A percentile compares a stretch with the other conserved stretches of the same genome.
Conservation (phyloP, 2,888 invertebrate species). For the Orchesellides sinensis region DNA sequence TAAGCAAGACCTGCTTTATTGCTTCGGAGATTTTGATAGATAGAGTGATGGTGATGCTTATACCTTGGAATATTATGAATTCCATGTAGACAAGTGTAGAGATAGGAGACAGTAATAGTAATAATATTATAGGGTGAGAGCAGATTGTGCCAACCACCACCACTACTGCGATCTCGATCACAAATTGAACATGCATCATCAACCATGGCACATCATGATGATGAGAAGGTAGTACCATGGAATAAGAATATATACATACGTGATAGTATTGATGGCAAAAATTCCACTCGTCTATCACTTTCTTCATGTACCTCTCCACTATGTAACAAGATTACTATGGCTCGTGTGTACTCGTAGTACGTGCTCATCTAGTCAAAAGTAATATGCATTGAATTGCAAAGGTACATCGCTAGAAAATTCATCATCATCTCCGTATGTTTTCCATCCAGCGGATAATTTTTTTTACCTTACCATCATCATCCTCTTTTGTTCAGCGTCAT, state of each 20-base stretch:
- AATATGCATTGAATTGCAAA: too few relatives aligned
- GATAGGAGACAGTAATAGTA: constrained; percentile 3
- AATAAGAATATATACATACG: constrained; percentile 9
- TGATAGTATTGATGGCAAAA: constrained; percentile 20
- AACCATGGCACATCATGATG: background rate
- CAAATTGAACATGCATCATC: constrained; percentile 63
- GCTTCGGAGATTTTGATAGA: constrained; percentile 22
- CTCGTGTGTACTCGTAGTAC: background rate
- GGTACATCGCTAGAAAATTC: background rate
- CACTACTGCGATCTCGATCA: constrained; percentile 30
- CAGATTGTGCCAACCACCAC: background rate
- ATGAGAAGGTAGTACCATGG: constrained; percentile 13
- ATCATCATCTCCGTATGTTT: background rate
- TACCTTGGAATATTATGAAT: background rate
- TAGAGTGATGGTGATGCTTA: background rate
- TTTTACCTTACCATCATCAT: background rate
- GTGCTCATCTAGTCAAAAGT: too few relatives aligned
- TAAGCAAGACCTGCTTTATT: constrained; percentile 28
- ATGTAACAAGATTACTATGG: background rate
- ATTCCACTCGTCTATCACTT: constrained; percentile 23
- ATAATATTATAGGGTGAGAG: constrained; percentile 19
- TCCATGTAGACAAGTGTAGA: background rate
- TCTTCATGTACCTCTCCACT: background rate
- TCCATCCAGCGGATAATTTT: background rate
- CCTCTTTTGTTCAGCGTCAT: background rate